These are phyloP conservation scores for Drosophila mercatorum DNA, from an alignment of 2,888 invertebrate species.

Conservation along the genomic window DNA sequence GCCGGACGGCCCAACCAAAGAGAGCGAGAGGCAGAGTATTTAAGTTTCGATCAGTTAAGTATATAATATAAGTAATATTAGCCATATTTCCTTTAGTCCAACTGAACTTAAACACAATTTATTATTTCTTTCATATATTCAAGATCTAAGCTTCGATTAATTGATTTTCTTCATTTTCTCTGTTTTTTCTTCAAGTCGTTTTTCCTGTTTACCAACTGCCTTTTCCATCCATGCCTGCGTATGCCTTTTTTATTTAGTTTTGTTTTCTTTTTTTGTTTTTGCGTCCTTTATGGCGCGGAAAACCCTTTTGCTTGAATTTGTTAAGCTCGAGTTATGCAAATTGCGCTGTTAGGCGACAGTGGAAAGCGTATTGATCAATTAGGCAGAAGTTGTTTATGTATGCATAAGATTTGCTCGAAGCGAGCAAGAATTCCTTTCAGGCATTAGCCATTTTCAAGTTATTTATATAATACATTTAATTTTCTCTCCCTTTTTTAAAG, in stretches of 20 bases:
- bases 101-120: not conserved
- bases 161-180: conserved; percentile 4
- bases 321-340: conserved; percentile 63
- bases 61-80: not conserved
- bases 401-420: conserved; percentile 27
- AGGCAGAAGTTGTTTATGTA: conserved; percentile 67
- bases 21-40: not conserved
- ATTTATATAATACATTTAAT: conserved; percentile 4
- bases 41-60: not conserved
- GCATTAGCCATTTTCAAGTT: not conserved
- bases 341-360: conserved; percentile 46
- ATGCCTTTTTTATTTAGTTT: conserved; percentile 23
- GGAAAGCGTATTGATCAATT: conserved; percentile 71
- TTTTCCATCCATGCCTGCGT: conserved; percentile 35
- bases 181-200: not conserved
- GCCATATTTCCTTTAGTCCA: not conserved
- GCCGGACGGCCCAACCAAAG: not conserved
- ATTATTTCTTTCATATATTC: not conserved
- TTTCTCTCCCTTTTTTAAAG: not conserved
- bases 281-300: conserved; percentile 68
- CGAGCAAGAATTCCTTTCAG: conserved; percentile 2
- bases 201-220: conserved; percentile 6
- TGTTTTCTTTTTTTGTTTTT: conserved; percentile 28
- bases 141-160: not conserved
- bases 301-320: conserved; percentile 63